Evolutionary conservation across 2,113 vertebrate species (phyloP).

Genomic region (Asarcornis scutulata): DNA sequence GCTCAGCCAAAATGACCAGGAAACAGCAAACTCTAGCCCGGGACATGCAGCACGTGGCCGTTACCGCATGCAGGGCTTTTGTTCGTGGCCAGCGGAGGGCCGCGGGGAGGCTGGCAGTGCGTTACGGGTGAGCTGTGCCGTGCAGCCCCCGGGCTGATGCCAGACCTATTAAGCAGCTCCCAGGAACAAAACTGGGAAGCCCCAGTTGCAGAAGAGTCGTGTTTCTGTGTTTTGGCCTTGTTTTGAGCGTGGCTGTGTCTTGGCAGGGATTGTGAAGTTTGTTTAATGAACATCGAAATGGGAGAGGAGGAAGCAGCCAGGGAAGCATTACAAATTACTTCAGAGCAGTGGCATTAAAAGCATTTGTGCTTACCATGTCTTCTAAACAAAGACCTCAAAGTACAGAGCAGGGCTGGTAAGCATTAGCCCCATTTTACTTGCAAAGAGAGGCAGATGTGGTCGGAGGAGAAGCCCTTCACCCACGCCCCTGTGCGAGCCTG

Average conservation of each 20-base stretch:
- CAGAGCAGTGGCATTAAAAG: conserved; percentile 32
- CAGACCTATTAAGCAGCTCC: not conserved
- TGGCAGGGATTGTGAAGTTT: conserved; percentile 35
- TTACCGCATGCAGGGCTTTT: not conserved
- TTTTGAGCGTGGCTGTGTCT: not conserved
- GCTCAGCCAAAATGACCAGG: not conserved
- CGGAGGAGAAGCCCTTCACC: not conserved
- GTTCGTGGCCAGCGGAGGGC: fast-evolving
- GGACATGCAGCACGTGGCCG: not conserved
- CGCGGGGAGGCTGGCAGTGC: not conserved
- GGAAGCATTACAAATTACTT: conserved; percentile 54
- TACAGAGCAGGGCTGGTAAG: not conserved
- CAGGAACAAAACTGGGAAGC: not conserved
- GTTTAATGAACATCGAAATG: conserved; percentile 32
- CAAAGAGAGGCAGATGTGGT: not conserved
- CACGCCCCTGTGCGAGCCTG: fast-evolving
- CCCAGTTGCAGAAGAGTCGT: not conserved
- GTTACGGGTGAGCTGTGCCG: not conserved
- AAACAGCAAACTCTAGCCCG: not conserved
- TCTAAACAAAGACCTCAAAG: conserved; percentile 22
- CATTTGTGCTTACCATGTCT: not conserved
- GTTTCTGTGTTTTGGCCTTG: not conserved
- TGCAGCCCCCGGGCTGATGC: not conserved
- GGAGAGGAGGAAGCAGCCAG: conserved; percentile 49
- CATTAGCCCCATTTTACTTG: not conserved